Evolutionary conservation across 2,888 invertebrate genomes (phyloP), one percentile per base, ranked within the genome.

Genomic region (Leptopilina myrica): DNA sequence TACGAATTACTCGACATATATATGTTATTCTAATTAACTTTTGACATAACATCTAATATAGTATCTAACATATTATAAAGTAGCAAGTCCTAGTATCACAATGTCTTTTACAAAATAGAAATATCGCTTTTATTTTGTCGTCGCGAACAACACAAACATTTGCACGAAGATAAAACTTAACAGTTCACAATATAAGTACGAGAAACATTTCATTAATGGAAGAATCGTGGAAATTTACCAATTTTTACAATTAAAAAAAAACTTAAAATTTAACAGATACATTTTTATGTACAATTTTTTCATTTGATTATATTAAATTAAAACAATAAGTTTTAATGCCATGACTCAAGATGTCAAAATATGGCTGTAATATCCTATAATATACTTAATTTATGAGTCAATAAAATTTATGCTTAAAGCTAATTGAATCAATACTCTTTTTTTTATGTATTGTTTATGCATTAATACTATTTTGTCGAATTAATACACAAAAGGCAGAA

Each of bases 1-100:
- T 56, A 73, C 40, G 15, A 73, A 73, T 73, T 53, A 73, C n/a
- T 53, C 53, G 33, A 26, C 73, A 5, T 7, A n/a, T 56, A 56
- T 33, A 73, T 49, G 33, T 73, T 40, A 73, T 40, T 56, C 40
- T 59, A 73, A 73, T 73, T 73, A 73, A 73, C 33, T 53, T 73
- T 73, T 40, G 73, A 73, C 73, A 56, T 73, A 73, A 73, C 73
- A 56, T 73, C 73, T n/a, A 73, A 73, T 73, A 73, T 73, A 73
- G 73, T 56, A 56, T 73, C 73, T 73, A 73, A 73, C 33, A 73
- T 73, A 73, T 73, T 53, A 33, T 33, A 33, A 73, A 73, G n/a
- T 73, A 73, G 73, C 73, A 56, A 73, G 56, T 73, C 9, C 73
- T 73, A 73, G 9, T 73, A 73, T 73, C 73, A 73, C 73, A 9